Percentiles rank a stretch among this genome's conserved stretches.
These are phyloP conservation scores for Drosophila histrio DNA, from an alignment of 2,888 invertebrate genomes.

Conservation along the genomic window DNA sequence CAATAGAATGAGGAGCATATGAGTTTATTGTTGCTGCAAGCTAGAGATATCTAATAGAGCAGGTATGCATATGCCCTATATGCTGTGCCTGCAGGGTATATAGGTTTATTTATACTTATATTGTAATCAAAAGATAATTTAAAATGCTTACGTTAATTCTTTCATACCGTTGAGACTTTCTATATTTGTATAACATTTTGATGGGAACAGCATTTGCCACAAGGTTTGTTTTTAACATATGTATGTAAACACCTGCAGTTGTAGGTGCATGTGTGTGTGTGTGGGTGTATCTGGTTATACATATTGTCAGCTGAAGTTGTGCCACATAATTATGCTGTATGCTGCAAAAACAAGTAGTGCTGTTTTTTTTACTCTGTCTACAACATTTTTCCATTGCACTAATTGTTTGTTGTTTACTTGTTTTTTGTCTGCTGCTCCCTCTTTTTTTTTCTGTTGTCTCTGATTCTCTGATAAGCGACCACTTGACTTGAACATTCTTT, in stretches of 20 bases:
- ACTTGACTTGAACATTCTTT: constrained; percentile 62
- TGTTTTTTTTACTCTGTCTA: constrained; percentile 20
- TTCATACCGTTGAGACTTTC: background rate
- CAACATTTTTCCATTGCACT: constrained; percentile 69
- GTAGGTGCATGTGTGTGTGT: background rate
- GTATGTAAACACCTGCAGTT: background rate
- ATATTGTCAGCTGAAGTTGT: constrained; percentile 16
- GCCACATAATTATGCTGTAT: constrained; percentile 39
- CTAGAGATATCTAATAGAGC: background rate
- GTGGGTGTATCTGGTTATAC: constrained; percentile 8
- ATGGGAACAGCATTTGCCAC: background rate
- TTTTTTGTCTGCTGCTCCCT: constrained; percentile 11
- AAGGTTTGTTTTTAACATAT: background rate
- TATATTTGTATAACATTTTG: constrained; percentile 8
- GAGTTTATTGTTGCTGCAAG: too few relatives aligned
- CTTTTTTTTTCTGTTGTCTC: constrained; percentile 1
- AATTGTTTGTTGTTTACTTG: constrained; percentile 69
- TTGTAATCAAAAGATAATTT: constrained; percentile 33
- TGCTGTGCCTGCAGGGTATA: constrained; percentile 6
- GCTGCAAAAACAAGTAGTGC: constrained; percentile 34
- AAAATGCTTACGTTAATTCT: constrained; percentile 26
- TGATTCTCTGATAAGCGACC: constrained; percentile 63
- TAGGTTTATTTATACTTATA: constrained; percentile 20
- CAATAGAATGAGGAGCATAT: too few relatives aligned
- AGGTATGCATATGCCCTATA: background rate